Evolutionary conservation across 2,113 vertebrate species (phyloP).

Genomic region (Crotalus viridis): DNA sequence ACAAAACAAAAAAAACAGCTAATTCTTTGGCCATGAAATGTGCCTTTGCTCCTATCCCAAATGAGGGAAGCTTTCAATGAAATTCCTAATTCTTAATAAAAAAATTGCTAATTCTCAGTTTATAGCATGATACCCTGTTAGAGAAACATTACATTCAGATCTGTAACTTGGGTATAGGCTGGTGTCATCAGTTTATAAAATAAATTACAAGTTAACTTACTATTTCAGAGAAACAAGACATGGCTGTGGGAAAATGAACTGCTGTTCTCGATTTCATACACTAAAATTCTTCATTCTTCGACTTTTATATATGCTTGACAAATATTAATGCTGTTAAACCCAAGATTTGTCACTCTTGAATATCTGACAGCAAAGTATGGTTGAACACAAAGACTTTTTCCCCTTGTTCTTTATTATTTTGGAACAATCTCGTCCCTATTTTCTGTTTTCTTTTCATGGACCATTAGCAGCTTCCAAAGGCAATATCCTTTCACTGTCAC

Average conservation of each 20-base stretch:
- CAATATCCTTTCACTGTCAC: slow-evolving; percentile 80
- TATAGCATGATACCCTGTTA: background rate
- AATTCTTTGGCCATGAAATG: background rate
- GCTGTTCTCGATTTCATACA: background rate
- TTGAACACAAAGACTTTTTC: slow-evolving; percentile 48
- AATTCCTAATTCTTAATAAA: background rate
- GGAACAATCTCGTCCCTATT: slow-evolving; percentile 67
- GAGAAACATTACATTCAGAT: background rate
- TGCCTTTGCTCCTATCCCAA: background rate
- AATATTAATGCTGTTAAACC: background rate
- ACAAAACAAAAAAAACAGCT: background rate
- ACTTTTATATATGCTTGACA: background rate
- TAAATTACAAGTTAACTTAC: background rate
- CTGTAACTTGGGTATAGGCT: no score
- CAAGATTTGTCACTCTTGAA: slow-evolving; percentile 1
- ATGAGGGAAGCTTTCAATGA: background rate
- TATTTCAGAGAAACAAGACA: background rate
- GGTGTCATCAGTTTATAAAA: background rate
- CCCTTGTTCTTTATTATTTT: slow-evolving; percentile 69
- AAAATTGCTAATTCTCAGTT: background rate
- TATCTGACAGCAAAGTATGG: slow-evolving; percentile 33
- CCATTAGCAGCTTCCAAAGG: slow-evolving; percentile 80
- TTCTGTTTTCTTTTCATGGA: slow-evolving; percentile 76
- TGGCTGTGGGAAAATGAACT: background rate
- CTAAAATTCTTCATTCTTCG: background rate